Conservation (phyloP, 1,140 invertebrate genomes). For the Teleopsis dalmanni region DNA sequence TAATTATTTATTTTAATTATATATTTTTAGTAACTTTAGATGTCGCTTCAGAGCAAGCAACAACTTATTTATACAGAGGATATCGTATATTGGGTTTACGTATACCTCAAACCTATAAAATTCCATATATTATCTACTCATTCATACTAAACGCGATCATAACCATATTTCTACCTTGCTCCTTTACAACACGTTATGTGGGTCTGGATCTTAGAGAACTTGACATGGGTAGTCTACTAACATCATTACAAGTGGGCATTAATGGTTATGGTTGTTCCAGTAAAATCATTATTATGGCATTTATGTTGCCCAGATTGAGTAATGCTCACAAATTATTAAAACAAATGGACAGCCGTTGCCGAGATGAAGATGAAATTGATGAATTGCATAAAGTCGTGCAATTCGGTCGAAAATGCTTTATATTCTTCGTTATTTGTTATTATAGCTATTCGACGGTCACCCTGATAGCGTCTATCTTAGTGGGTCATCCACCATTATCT, state of each 20-base stretch:
- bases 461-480: constrained; percentile 16
- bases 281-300: constrained; percentile 21
- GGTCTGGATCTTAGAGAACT: constrained; percentile 12
- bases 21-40: too few species aligned
- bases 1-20: too few species aligned
- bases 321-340: constrained; percentile 13
- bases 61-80: constrained; percentile 8
- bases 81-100: constrained; percentile 12
- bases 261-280: constrained; percentile 19
- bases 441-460: constrained; percentile 20
- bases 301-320: constrained; percentile 13
- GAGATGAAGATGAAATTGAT: constrained; percentile 5
- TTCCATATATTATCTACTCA: constrained; percentile 9
- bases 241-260: constrained; percentile 23
- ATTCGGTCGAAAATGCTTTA: constrained; percentile 18
- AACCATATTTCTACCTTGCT: constrained; percentile 18
- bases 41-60: neutral
- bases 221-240: constrained; percentile 21
- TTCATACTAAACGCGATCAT: neutral
- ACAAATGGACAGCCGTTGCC: constrained; percentile 16
- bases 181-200: constrained; percentile 20
- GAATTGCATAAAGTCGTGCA: constrained; percentile 6
- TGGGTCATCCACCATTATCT: constrained; percentile 20
- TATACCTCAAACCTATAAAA: neutral
- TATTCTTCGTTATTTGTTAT: constrained; percentile 20